These are phyloP conservation scores for Peromyscus aztecus DNA, from an alignment of 2,797 vertebrate species.

Conservation along the genomic window DNA sequence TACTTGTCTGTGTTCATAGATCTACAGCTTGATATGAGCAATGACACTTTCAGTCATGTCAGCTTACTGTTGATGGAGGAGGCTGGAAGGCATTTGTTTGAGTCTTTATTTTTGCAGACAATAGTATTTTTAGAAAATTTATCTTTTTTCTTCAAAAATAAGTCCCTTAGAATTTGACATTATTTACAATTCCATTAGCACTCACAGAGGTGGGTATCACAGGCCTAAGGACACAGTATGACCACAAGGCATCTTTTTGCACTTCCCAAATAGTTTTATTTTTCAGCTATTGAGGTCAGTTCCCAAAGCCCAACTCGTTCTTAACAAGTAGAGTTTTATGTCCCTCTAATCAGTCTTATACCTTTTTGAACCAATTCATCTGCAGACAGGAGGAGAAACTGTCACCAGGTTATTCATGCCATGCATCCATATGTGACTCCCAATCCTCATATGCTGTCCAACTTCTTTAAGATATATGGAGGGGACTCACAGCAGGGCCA, in stretches of 20 bases:
- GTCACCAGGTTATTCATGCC: slow-evolving; percentile 66
- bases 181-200: slow-evolving; percentile 53
- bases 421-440: slow-evolving; percentile 36
- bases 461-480: slow-evolving; percentile 90
- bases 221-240: not conserved
- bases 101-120: not conserved
- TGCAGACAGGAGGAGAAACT: slow-evolving; percentile 68
- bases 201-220: not conserved
- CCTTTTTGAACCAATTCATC: slow-evolving; percentile 53
- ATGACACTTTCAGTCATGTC: not conserved
- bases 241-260: not conserved
- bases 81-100: not conserved
- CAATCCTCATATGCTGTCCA: slow-evolving; percentile 89
- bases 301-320: not conserved
- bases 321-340: slow-evolving; percentile 55
- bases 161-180: slow-evolving; percentile 4
- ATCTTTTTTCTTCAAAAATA: not conserved
- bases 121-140: not conserved
- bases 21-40: not conserved
- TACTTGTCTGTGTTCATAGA: not conserved
- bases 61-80: not conserved
- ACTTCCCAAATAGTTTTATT: slow-evolving; percentile 59
- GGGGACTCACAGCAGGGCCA: slow-evolving; percentile 41
- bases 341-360: slow-evolving; percentile 61
- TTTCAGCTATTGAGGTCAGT: slow-evolving; percentile 60